phyloP scores from a whole-genome alignment of 1,140 invertebrate species.

The Trachymyrmex cornetzi region DNA sequence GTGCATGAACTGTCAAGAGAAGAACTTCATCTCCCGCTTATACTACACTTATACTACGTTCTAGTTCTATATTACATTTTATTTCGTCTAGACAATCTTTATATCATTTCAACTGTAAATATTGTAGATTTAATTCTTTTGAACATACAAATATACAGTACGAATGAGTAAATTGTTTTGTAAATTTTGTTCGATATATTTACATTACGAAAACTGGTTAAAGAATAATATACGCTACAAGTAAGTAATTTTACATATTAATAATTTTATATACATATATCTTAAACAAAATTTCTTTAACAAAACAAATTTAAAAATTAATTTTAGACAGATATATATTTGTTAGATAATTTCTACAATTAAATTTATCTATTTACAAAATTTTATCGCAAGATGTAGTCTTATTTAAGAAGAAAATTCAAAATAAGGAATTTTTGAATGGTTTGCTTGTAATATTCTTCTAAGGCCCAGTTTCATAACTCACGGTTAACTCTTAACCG shows the following conservation, averaged over 20 bases:
- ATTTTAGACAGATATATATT: conserved; percentile 1
- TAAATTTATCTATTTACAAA: background rate
- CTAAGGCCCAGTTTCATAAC: too few species aligned
- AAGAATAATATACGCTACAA: background rate
- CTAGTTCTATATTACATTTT: background rate
- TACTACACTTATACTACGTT: background rate
- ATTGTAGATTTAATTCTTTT: background rate
- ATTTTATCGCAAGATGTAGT: background rate
- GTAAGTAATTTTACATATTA: background rate
- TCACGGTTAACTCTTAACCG: too few species aligned
- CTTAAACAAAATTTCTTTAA: background rate
- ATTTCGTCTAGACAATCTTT: background rate
- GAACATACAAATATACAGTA: background rate
- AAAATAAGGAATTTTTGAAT: background rate
- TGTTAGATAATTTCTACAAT: background rate
- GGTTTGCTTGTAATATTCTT: background rate
- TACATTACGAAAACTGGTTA: background rate
- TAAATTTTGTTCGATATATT: background rate
- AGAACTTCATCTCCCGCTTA: background rate
- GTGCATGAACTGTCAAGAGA: background rate
- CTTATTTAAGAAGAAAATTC: background rate
- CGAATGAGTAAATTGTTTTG: background rate
- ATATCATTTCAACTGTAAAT: background rate
- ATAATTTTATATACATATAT: background rate
- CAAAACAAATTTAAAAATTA: background rate